Base-by-base conservation (phyloP, 2,113 vertebrate species). In the Eulacestoma nigropectus region DNA sequence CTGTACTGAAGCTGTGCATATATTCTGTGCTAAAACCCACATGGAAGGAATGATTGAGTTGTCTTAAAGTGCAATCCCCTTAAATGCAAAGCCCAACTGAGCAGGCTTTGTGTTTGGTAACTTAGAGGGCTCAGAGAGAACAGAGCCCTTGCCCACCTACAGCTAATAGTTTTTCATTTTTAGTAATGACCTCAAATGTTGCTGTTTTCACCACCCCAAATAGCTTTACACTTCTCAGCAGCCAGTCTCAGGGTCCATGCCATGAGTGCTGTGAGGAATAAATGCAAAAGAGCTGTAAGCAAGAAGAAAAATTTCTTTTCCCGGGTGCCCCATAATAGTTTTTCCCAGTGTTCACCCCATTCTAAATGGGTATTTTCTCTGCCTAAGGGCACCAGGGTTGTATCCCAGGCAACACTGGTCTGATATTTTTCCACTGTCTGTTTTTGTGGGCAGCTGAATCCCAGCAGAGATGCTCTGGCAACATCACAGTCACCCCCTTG, bases 1-100 rank as follows among this genome's bases (percentile, higher is more conserved):
- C 64, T 35, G 64, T 42, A 3, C 79, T 50, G 64, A 87, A 75
- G 69, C 68, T 56, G 50, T 74, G 87, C 72, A 29, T 84, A 16
- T 76, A n/a, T 49, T n/a, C 75, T 49, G 42, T 63, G 85, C 88
- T 96, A 60, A 90, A 95, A 96, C 64, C 76, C 92, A 47, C 44
- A 7, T 11, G 42, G 87, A 97, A 89, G 64, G 70, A 78, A 72
- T 77, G 13, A 75, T 75, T 81, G 90, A 68, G 68, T 49, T 92
- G 88, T 88, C 44, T 86, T 73, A 46, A 70, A 72, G 62, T 87
- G 32, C 88, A 93, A 39, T 68, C 72, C 64, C 87, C 72, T 74
- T 60, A 86, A 88, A 95, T n/a, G 59, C 59, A 95, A 92, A 90
- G 83, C 69, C 68, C 64, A 84, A 0, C 88, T 57, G 80, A 78